A percentile compares a stretch with the other conserved stretches of the same genome.
phyloP scores from a whole-genome alignment of 92 coral and sea anemone genomes.

The Metridium senile region DNA sequence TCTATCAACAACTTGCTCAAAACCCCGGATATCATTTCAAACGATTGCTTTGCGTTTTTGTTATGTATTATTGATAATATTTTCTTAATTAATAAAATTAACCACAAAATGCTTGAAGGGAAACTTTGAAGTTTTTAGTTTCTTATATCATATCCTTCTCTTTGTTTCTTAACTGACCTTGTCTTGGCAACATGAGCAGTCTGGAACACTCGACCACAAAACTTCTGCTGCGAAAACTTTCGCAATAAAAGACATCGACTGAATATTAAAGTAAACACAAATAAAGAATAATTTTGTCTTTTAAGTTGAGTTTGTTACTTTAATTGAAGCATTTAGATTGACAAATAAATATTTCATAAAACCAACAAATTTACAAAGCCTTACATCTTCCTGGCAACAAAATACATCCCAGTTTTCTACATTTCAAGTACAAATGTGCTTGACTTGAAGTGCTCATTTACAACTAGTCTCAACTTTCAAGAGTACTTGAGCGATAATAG shows the following conservation, averaged over 20 bases:
- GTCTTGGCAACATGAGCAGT: background rate
- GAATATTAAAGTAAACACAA: too few species aligned
- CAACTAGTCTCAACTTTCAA: slow-evolving; percentile 9
- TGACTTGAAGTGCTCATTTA: background rate
- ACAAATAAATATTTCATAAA: background rate
- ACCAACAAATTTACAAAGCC: background rate
- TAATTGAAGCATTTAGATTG: background rate
- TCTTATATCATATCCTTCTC: background rate
- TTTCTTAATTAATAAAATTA: background rate
- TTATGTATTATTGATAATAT: slow-evolving; percentile 6
- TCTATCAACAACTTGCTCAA: background rate
- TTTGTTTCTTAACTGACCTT: background rate
- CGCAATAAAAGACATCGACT: too few species aligned
- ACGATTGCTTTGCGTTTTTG: slow-evolving; percentile 1
- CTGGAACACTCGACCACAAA: background rate
- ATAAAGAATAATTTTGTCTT: too few species aligned
- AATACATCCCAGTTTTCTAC: background rate
- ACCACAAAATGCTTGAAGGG: slow-evolving; percentile 17
- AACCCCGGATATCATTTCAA: slow-evolving; percentile 28
- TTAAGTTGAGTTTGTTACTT: background rate
- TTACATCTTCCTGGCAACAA: background rate
- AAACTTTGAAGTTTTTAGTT: background rate
- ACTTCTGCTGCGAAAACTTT: too few species aligned
- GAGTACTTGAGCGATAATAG: slow-evolving; percentile 7
- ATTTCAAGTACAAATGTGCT: background rate